Evolutionary conservation across 2,888 invertebrate species (phyloP).

Genomic region (Peribatodes rhomboidaria): DNA sequence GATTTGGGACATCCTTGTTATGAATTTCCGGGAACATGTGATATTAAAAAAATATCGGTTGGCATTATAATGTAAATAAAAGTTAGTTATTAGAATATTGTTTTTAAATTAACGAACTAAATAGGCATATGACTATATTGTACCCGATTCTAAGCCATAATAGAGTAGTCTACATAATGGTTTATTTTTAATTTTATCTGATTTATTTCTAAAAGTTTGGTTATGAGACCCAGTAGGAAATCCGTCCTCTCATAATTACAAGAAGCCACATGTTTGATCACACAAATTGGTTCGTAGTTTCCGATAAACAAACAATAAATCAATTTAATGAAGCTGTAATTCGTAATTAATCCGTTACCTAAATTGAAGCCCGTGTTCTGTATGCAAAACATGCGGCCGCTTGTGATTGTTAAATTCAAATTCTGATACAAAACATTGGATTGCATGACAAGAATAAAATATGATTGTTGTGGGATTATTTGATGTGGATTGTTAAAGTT

Average conservation of each 20-base stretch:
- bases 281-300: constrained; percentile 19
- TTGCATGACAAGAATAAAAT: constrained; percentile 8
- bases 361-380: constrained; percentile 24
- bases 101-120: too few species aligned
- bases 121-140: too few species aligned
- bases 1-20: too few species aligned
- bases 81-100: too few species aligned
- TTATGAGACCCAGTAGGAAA: neutral
- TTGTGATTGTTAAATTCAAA: constrained; percentile 17
- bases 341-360: constrained; percentile 26
- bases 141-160: too few species aligned
- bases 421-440: constrained; percentile 14
- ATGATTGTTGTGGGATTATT: constrained; percentile 6
- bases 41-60: too few species aligned
- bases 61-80: too few species aligned
- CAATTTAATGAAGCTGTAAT: constrained; percentile 31
- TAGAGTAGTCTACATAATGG: too few species aligned
- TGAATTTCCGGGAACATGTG: too few species aligned
- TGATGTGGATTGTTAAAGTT: neutral
- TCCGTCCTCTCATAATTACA: constrained; percentile 13
- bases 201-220: neutral
- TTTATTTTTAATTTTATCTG: neutral
- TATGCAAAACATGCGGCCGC: constrained; percentile 23
- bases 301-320: constrained; percentile 27
- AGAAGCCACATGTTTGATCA: constrained; percentile 27